Evolutionary conservation across 2,888 invertebrate genomes (phyloP).

Genomic region (Sarcophaga subvicina): DNA sequence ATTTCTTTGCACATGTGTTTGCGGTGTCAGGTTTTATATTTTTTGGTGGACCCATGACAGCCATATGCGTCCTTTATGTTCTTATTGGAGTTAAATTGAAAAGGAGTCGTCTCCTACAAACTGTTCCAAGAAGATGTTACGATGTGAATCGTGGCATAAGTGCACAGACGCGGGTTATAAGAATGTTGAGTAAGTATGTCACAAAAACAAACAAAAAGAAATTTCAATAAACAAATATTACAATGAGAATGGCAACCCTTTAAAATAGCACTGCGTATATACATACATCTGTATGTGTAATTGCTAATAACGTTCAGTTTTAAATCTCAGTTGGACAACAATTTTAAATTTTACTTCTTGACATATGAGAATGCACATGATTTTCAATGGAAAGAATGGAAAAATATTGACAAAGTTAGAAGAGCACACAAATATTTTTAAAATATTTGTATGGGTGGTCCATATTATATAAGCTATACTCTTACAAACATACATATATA

Average conservation of each 20-base stretch:
- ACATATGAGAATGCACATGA: too few relatives aligned
- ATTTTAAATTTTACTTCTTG: too few relatives aligned
- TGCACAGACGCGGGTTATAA: constrained; percentile 87
- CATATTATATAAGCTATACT: not conserved
- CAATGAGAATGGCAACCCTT: not conserved
- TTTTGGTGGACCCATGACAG: constrained; percentile 93
- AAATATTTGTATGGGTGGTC: not conserved
- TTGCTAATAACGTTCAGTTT: too few relatives aligned
- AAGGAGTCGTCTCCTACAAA: constrained; percentile 85
- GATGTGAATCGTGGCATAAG: constrained; percentile 83
- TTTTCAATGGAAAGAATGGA: too few relatives aligned
- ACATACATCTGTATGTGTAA: too few relatives aligned
- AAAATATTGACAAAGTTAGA: not conserved
- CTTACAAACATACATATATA: too few relatives aligned
- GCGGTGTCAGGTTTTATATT: constrained; percentile 91
- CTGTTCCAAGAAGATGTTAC: constrained; percentile 83
- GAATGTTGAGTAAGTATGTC: constrained; percentile 89
- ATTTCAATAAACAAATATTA: not conserved
- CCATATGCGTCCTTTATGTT: constrained; percentile 91
- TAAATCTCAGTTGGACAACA: too few relatives aligned
- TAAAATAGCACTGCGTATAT: not conserved
- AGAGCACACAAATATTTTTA: not conserved
- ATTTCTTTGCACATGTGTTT: constrained; percentile 86
- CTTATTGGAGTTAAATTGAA: constrained; percentile 89
- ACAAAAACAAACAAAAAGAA: not conserved